phyloP scores from a whole-genome alignment of 2,888 invertebrate species.

The Gymnosoma rotundatum region DNA sequence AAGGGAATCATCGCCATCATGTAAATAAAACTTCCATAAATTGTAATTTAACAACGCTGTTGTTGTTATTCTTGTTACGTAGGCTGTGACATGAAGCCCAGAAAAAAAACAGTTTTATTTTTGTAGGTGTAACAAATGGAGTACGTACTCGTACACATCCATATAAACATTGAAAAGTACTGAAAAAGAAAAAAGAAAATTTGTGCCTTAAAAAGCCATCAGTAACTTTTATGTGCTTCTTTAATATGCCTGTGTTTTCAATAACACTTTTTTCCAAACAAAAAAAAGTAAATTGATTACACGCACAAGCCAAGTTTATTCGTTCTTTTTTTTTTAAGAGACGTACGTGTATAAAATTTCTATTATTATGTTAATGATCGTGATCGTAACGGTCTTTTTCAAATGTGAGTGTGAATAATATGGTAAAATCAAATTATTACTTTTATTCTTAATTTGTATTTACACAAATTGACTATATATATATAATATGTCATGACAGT shows the following conservation, averaged over 20 bases:
- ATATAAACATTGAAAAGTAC: slow-evolving; percentile 24
- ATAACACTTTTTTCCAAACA: no score
- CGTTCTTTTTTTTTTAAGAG: slow-evolving; percentile 15
- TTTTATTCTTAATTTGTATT: slow-evolving; percentile 4
- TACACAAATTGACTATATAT: slow-evolving; percentile 35
- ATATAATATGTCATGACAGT: slow-evolving; percentile 43
- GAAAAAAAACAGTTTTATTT: slow-evolving; percentile 22
- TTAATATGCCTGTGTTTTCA: slow-evolving; percentile 37
- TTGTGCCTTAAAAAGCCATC: slow-evolving; percentile 42
- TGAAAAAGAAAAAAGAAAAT: slow-evolving; percentile 30
- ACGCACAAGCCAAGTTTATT: slow-evolving; percentile 38
- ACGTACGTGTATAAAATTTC: slow-evolving; percentile 68
- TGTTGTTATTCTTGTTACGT: slow-evolving; percentile 17
- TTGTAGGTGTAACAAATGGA: slow-evolving; percentile 64
- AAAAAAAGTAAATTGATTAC: no score
- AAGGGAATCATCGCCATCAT: slow-evolving; percentile 18
- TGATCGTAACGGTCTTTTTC: slow-evolving; percentile 64
- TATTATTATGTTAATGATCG: slow-evolving; percentile 61
- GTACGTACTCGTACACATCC: neutral
- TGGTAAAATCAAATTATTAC: neutral
- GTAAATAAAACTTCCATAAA: slow-evolving; percentile 40
- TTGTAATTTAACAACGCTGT: neutral
- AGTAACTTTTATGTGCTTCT: slow-evolving; percentile 23
- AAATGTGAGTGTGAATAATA: slow-evolving; percentile 11
- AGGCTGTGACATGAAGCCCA: slow-evolving; percentile 51